Base-by-base conservation (phyloP, 1,140 invertebrate species). In the Zaprionus capensis region DNA sequence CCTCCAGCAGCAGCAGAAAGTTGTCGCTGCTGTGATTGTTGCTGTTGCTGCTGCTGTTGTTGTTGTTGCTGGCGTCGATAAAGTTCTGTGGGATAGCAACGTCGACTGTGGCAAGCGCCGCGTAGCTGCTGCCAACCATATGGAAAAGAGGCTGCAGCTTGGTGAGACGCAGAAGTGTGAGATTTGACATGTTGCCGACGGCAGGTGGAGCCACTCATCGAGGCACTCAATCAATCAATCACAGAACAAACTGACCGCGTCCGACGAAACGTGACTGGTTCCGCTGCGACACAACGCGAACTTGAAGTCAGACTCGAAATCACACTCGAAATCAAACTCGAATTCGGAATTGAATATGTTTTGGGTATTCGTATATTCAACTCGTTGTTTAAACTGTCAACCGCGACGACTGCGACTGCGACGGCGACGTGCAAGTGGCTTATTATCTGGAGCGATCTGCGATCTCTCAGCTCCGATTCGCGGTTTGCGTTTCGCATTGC, bases 121-220 rank as follows among this genome's bases (percentile, higher is more conserved):
- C 80, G n/a, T 74, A 87, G 6, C 80, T 73, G 56, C 57, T 70
- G 51, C 78, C 77, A 28, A 79, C 51, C 67, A 77, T 46, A 65
- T 76, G 82, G 67, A 90, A 49, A 58, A 90, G 69, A 49, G 84
- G 81, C 36, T 84, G 84, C 56, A 84, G 65, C 73, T 90, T 87
- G 69, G 71, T 69, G 49, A 88, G 38, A 57, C 59, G 85, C 59
- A 79, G 31, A 57, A 72, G 67, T 22, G 85, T 88, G 55, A 70
- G 69, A 51, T 90, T 88, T 63, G 84, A 81, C 84, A 88, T 88
- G 34, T 62, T 64, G 79, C 65, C 49, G 28, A 20, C 46, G 69
- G 53, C 66, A 20, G 28, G 5, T 28, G 38, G 12, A 14, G 46
- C 56, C 36, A 44, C 55, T 53, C 63, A 57, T 34, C n/a, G n/a